Evolutionary conservation across 2,888 invertebrate genomes (phyloP), one percentile per base, ranked within the genome.

Genomic region (Lepidocyrtinus sp.): DNA sequence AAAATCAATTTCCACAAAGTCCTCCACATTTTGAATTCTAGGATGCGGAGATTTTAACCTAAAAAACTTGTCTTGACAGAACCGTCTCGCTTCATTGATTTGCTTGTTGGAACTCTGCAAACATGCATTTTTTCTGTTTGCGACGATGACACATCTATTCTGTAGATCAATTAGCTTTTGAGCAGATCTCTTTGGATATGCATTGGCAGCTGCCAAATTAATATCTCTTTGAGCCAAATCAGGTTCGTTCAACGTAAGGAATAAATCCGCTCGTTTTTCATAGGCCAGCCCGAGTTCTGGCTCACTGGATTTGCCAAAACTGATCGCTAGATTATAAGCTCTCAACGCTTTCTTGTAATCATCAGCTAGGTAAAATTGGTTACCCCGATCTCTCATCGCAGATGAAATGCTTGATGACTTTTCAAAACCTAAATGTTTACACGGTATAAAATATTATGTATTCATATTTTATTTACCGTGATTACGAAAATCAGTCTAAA

Each of bases 201-300:
- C 75, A 70, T 69, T 72, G 0, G 7, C 50, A 15, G 76, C 75
- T 50, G 79, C 82, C 25, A 75, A 65, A 36, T 82, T 68, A 50
- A 83, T 83, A 50, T 83, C 83, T 15, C 75, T 55, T 64, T 82
- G 80, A 24, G 83, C 83, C 61, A 82, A 77, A 5, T 80, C 64
- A 2, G 77, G 77, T 15, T 83, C 75, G 27, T 77, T 70, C 7
- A 80, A 27, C n/a, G 75, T 80, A 5, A 82, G 55, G 25, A 83
- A 73, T 1, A 83, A 59, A 55, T 80, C 75, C 2, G 82, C 74
- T 21, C 83, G 36, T 27, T 83, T 83, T 62, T 77, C 83, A 61
- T 74, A 77, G 3, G 82, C 83, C 22, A 83, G 24, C 3, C 73
- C 80, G 12, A 82, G 63, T 22, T 82, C 79, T 1, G 75, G 50